Conservation (phyloP, 2,888 invertebrate genomes). For the Phengaris alcon region DNA sequence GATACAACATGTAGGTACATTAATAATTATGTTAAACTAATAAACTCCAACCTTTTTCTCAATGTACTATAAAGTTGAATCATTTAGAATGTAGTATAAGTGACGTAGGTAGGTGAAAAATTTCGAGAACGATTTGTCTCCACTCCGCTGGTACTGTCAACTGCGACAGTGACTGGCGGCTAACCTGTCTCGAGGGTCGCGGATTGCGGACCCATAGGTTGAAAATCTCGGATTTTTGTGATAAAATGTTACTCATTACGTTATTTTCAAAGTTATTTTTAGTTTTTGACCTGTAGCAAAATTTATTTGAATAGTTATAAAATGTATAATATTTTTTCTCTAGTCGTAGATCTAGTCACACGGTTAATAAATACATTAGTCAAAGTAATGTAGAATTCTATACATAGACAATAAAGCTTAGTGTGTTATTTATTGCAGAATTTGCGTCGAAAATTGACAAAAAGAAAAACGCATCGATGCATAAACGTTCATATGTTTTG, state of each 20-base stretch:
- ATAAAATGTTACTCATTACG: neutral
- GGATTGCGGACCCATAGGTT: constrained; percentile 1
- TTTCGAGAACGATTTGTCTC: constrained; percentile 1
- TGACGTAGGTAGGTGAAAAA: constrained; percentile 3
- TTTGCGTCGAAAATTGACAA: neutral
- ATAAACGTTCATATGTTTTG: neutral
- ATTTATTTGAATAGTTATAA: neutral
- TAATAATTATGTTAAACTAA: too few species aligned
- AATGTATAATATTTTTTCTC: neutral
- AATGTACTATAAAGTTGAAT: neutral
- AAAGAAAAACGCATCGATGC: neutral
- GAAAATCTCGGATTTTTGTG: constrained; percentile 10
- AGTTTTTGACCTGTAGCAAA: neutral
- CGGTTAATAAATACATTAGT: neutral
- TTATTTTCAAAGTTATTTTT: neutral
- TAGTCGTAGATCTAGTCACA: constrained; percentile 11
- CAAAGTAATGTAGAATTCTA: neutral
- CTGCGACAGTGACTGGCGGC: constrained; percentile 3
- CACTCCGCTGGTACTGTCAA: neutral
- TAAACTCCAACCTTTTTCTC: neutral
- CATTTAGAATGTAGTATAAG: neutral
- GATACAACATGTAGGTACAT: too few species aligned
- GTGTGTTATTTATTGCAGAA: neutral
- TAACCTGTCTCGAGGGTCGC: neutral
- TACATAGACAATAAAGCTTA: constrained; percentile 23